Conservation (phyloP, 2,888 invertebrate species). For the Nebria salina region DNA sequence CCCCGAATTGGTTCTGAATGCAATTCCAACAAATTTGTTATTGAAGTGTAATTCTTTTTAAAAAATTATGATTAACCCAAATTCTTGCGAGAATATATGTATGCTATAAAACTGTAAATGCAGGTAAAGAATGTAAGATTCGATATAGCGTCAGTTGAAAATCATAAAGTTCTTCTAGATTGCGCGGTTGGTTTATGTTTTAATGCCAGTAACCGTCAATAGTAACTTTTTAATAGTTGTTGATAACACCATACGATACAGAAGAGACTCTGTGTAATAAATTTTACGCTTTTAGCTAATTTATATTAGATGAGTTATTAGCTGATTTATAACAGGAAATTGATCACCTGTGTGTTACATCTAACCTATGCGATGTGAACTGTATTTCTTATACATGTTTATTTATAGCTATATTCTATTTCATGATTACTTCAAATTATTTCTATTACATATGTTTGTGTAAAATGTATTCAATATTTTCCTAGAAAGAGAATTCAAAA, state of each 20-base stretch:
- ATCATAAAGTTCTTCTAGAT: not conserved
- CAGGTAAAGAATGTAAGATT: too few species aligned
- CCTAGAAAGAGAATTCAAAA: too few species aligned
- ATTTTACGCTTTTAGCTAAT: slow-evolving; percentile 10
- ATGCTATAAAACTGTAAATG: too few species aligned
- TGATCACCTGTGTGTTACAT: not conserved
- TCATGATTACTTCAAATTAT: not conserved
- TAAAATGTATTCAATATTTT: not conserved
- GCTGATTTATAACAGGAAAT: not conserved
- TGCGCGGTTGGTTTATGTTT: not conserved
- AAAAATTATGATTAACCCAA: too few species aligned
- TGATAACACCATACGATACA: not conserved
- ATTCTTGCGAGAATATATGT: too few species aligned
- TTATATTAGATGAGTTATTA: slow-evolving; percentile 1
- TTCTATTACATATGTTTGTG: not conserved
- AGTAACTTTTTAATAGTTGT: not conserved
- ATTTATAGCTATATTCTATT: not conserved
- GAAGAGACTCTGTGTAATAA: not conserved
- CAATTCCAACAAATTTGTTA: too few species aligned
- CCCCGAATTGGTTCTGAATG: too few species aligned
- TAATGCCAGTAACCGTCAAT: not conserved
- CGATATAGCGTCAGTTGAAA: not conserved
- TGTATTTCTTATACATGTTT: not conserved
- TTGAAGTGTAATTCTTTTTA: too few species aligned
- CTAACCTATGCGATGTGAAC: not conserved